Percentiles rank a stretch among this genome's conserved stretches.
Evolutionary conservation across 2,888 invertebrate genomes (phyloP).

Genomic region (Euzophera pinguis): DNA sequence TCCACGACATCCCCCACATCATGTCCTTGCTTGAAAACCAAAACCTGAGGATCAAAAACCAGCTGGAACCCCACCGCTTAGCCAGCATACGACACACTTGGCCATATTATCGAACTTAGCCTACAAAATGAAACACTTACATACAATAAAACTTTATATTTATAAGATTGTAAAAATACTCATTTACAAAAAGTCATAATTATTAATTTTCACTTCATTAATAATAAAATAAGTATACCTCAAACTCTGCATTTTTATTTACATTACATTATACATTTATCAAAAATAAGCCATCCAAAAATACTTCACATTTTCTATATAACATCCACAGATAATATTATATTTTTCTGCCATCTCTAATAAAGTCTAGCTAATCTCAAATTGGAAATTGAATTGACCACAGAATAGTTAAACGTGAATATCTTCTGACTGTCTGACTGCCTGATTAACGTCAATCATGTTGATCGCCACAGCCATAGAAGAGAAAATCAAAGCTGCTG

Average conservation of each 20-base stretch:
- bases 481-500: no score
- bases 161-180: slow-evolving; percentile 32
- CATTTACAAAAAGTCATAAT: slow-evolving; percentile 24
- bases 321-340: no score
- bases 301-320: neutral
- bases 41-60: slow-evolving; percentile 77
- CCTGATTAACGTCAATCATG: no score
- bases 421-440: no score
- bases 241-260: neutral
- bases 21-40: slow-evolving; percentile 81
- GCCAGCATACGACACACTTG: slow-evolving; percentile 82
- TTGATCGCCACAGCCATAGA: no score
- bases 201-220: slow-evolving; percentile 21
- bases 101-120: slow-evolving; percentile 76
- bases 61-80: slow-evolving; percentile 79
- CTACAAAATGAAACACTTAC: slow-evolving; percentile 27
- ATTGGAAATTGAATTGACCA: no score
- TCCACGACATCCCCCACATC: slow-evolving; percentile 83
- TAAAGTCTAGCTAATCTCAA: no score
- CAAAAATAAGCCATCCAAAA: neutral
- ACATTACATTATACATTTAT: neutral
- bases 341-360: no score
- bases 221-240: slow-evolving; percentile 21
- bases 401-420: no score
- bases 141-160: slow-evolving; percentile 17